These are phyloP conservation scores for Astropecten irregularis DNA, from an alignment of 53 echinoderm and acorn worm genomes.

Conservation along the genomic window DNA sequence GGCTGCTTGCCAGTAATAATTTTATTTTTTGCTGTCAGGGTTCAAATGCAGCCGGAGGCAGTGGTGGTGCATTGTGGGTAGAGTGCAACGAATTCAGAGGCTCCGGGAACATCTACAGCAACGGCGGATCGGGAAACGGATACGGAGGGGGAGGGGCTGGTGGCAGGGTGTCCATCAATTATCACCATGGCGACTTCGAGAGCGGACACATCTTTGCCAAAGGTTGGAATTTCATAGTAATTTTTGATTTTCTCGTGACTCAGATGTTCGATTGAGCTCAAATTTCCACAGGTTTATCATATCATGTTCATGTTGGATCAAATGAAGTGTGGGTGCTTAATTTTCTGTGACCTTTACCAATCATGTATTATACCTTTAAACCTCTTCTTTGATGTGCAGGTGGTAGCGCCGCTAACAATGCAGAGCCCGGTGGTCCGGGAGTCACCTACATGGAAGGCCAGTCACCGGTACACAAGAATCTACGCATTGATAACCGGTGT, in stretches of 20 bases:
- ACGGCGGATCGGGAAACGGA: constrained; percentile 68
- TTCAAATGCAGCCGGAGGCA: constrained; percentile 77
- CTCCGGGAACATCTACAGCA: constrained; percentile 65
- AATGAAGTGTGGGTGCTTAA: no score
- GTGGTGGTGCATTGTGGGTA: constrained; percentile 85
- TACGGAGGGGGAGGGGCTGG: constrained; percentile 91
- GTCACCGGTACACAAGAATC: constrained; percentile 57
- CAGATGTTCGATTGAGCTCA: no score
- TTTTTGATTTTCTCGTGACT: no score
- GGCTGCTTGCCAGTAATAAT: no score
- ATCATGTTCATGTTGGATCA: no score
- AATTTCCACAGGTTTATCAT: no score
- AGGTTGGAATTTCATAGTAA: constrained; percentile 66
- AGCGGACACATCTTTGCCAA: constrained; percentile 70
- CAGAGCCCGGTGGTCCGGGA: constrained; percentile 84
- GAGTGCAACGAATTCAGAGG: constrained; percentile 67
- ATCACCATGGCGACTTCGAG: constrained; percentile 65
- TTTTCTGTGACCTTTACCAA: no score
- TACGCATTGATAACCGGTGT: constrained; percentile 84
- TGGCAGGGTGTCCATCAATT: constrained; percentile 74
- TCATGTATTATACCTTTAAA: no score
- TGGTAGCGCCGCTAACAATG: constrained; percentile 40
- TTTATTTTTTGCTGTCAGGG: no score
- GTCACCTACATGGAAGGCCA: constrained; percentile 73
- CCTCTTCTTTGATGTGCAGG: no score